Conservation (phyloP, 2,797 vertebrate genomes). For the Rhincodon typus region DNA sequence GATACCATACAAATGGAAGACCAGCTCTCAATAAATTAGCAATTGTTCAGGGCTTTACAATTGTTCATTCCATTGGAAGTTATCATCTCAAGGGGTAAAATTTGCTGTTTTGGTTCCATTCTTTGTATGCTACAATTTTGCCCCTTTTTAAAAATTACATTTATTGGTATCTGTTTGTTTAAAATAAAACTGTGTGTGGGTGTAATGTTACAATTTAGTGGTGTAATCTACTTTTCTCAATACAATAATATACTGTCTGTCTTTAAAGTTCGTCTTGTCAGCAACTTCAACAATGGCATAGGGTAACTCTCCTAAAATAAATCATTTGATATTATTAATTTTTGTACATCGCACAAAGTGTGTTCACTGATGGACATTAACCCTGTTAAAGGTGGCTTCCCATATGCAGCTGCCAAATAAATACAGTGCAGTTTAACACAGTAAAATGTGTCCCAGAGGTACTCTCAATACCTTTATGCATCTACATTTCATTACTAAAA, state of each 20-base stretch:
- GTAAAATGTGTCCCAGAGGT: constrained; percentile 27
- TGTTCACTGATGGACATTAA: constrained; percentile 27
- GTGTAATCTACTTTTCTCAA: not conserved
- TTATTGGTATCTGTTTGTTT: not conserved
- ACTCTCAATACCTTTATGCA: constrained; percentile 22
- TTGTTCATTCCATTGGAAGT: not conserved
- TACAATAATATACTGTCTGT: not conserved
- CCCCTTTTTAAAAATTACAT: not conserved
- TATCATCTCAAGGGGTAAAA: not conserved
- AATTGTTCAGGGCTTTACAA: not conserved
- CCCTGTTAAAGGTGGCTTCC: constrained; percentile 24
- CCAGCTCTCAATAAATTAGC: not conserved
- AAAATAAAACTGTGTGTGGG: not conserved
- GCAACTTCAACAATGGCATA: not conserved
- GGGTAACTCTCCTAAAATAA: not conserved
- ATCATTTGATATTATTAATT: not conserved
- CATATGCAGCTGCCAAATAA: constrained; percentile 19
- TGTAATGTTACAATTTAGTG: not conserved
- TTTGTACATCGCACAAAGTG: not conserved
- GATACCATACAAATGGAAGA: not conserved
- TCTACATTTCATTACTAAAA: constrained; percentile 7
- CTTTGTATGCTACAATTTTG: not conserved
- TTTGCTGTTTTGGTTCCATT: not conserved
- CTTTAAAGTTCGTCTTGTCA: not conserved
- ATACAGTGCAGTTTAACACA: constrained; percentile 27